Evolutionary conservation across 1,140 invertebrate genomes (phyloP), one percentile per base, ranked within the genome.

Genomic region (Latrodectus geometricus): DNA sequence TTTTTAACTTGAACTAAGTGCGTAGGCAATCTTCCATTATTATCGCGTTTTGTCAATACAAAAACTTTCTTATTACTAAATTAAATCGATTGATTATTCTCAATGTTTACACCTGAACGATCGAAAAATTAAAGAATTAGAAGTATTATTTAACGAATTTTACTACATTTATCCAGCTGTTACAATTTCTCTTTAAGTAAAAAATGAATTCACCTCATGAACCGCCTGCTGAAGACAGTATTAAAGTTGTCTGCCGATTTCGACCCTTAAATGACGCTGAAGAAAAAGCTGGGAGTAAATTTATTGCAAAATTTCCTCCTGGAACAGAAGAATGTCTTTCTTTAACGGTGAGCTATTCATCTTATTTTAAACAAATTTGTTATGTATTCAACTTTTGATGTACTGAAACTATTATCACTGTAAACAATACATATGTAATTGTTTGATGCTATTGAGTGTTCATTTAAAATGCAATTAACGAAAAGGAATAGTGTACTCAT

Each of bases 221-320:
- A 75, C 80, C 76, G 49, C 82, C 85, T 8, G 78, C 85, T 48
- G 84, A 86, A 82, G 97, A 98, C 93, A 97, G 96, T 93, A 99
- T 99, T 92, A 96, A 97, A 94, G 98, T 99, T 82, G 97, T 99
- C 90, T 99, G 98, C 88, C 95, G 98, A 92, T 98, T 99, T 93
- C 94, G 98, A 90, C 98, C 98, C 89, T 93, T 99, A 73, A 99
- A 99, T 92, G 96, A 98, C 91, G 96, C 96, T 72, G 98, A 99
- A 93, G 98, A 99, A 92, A 97, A 96, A 92, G 96, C 97, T 93
- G 97, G 97, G 87, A 98, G 97, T 52, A 98, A 98, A 92, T 99
- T 99, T 92, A 94, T 99, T 90, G 95, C 98, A 87, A 99, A 99
- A 93, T 99, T 99, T 93, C 97, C 89, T 61, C 82, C 88, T 35